Evolutionary conservation across 2,888 invertebrate species (phyloP).

Genomic region (Pachydiplax longipennis): DNA sequence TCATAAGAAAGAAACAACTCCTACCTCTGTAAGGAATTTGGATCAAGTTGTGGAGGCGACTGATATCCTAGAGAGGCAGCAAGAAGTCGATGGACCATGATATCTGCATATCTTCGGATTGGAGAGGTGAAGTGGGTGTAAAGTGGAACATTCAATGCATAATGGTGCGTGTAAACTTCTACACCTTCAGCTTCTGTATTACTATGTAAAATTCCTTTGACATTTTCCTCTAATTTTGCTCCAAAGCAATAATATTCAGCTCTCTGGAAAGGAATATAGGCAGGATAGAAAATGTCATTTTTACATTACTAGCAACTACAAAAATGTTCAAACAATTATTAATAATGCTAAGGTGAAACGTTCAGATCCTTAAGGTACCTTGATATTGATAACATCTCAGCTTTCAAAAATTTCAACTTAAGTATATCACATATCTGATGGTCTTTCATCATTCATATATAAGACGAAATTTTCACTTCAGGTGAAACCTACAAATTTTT

Average conservation of each 20-base stretch:
- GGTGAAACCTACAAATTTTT: too few species aligned
- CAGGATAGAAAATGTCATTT: too few species aligned
- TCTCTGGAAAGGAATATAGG: not conserved
- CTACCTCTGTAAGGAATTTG: slow-evolving; percentile 61
- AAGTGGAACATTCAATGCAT: slow-evolving; percentile 86
- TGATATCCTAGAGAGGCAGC: slow-evolving; percentile 69
- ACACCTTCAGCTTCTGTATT: not conserved
- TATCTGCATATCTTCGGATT: slow-evolving; percentile 86
- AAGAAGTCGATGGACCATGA: slow-evolving; percentile 84
- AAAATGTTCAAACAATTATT: not conserved
- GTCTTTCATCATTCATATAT: not conserved
- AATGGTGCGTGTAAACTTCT: slow-evolving; percentile 68
- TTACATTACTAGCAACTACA: too few species aligned
- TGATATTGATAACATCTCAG: not conserved
- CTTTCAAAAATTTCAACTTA: not conserved
- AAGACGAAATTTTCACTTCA: not conserved
- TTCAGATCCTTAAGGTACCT: too few species aligned
- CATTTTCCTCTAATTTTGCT: not conserved
- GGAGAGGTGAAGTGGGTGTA: slow-evolving; percentile 99
- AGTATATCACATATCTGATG: not conserved
- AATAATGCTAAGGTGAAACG: not conserved
- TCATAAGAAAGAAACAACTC: too few species aligned
- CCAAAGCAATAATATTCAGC: slow-evolving; percentile 25
- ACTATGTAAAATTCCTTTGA: not conserved
- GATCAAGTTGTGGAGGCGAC: slow-evolving; percentile 64